These are phyloP conservation scores for Siderastrea siderea DNA, from an alignment of 92 coral and sea anemone species.

Conservation along the genomic window DNA sequence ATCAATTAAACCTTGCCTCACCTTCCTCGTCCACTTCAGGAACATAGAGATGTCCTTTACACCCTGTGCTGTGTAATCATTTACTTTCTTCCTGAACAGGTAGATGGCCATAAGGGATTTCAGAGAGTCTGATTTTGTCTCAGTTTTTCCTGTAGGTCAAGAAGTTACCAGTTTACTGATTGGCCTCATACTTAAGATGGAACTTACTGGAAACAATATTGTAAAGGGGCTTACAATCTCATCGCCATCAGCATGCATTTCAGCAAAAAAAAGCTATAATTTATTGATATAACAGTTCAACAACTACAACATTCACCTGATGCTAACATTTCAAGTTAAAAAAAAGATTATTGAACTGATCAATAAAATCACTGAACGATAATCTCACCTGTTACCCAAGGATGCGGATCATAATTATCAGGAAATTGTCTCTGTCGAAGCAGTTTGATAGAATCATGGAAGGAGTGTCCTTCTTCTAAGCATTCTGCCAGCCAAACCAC, in stretches of 20 bases:
- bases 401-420: constrained; percentile 62
- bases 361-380: not conserved
- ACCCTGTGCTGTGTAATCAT: constrained; percentile 41
- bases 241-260: too few relatives aligned
- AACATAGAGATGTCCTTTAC: constrained; percentile 67
- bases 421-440: constrained; percentile 64
- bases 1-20: not conserved
- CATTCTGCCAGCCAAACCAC: constrained; percentile 41
- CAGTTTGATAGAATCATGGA: constrained; percentile 35
- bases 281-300: too few relatives aligned
- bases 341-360: not conserved
- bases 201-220: too few relatives aligned
- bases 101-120: constrained; percentile 79
- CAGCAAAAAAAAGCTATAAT: too few relatives aligned
- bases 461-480: constrained; percentile 42
- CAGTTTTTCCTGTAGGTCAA: constrained; percentile 61
- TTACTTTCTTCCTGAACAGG: constrained; percentile 43
- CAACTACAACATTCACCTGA: too few relatives aligned
- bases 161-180: not conserved
- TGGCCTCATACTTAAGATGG: too few relatives aligned
- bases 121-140: constrained; percentile 63
- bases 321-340: too few relatives aligned
- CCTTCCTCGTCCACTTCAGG: constrained; percentile 51
- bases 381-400: constrained; percentile 64
- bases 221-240: too few relatives aligned